Base-by-base conservation (phyloP, 2,888 invertebrate species). In the Galerucella calmariensis region DNA sequence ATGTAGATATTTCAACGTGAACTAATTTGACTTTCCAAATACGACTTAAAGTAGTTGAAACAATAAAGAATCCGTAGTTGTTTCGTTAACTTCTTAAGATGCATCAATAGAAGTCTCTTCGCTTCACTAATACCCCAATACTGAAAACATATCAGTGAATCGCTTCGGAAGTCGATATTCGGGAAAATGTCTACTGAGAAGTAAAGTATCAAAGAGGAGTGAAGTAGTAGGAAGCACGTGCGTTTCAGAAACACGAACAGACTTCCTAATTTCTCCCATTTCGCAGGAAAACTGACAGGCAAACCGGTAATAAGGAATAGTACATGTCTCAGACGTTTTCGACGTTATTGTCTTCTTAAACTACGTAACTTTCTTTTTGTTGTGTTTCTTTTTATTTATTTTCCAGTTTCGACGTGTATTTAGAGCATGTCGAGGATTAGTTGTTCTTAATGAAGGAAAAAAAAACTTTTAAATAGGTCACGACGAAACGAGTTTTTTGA, bases 241-340 rank as follows among this genome's bases (percentile, higher is more conserved):
- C 78, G 69, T 74, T 69, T 73, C 59, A 68, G 77, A 72, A 76
- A 80, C 80, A 79, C 78, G 78, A 78, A 78, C 73, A 63, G 80
- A 80, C 80, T 80, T 75, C 77, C 78, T 79, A 80, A 80, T 80
- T 80, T 77, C 73, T 75, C 77, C 76, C 63, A 75, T 78, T 79
- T 78, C 73, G 74, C 75, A 77, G 75, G 72, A 73, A 68, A 79
- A 80, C 78, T 79, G 79, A 79, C 79, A 79, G 77, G 75, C 67
- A 71, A 53, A 67, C 61, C 63, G 77, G 77, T 79, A 79, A 79
- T 80, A 79, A 79, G 78, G 74, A 80, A 74, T 74, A 74, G 74
- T 74, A 72, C 77, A 74, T 71, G 76, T 71, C 70, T 71, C 73
- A 69, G 48, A 51, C 71, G 72, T 74, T 72, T 72, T 71, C 63